Percentiles rank a stretch among this genome's conserved stretches.
phyloP scores from a whole-genome alignment of 2,888 invertebrate species.

The Notodonta dromedarius region DNA sequence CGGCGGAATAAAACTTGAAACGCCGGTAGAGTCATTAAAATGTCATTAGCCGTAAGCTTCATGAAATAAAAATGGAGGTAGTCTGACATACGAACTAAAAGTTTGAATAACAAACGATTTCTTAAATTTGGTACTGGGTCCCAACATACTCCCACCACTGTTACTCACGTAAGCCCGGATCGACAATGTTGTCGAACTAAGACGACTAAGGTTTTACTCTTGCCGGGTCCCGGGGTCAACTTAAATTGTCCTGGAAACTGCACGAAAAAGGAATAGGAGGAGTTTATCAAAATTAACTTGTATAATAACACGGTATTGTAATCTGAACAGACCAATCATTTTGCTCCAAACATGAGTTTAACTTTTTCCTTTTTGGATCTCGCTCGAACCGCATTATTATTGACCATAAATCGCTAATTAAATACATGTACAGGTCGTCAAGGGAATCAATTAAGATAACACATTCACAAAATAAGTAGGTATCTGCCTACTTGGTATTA shows the following conservation, averaged over 20 bases:
- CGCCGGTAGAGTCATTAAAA: constrained; percentile 50
- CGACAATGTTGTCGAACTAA: too few species aligned
- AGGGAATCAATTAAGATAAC: not conserved
- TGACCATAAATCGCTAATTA: not conserved
- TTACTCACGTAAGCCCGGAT: too few species aligned
- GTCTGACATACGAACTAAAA: constrained; percentile 29
- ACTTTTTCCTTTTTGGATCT: not conserved
- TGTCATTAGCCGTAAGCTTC: constrained; percentile 47
- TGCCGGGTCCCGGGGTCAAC: too few species aligned
- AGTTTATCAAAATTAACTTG: too few species aligned
- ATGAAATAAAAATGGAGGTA: constrained; percentile 38
- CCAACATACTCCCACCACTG: too few species aligned
- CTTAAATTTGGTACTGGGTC: not conserved
- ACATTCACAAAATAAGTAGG: too few species aligned
- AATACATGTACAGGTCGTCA: not conserved
- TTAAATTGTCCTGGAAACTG: too few species aligned
- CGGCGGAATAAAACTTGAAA: constrained; percentile 41
- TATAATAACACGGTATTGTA: too few species aligned
- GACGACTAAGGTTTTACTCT: too few species aligned
- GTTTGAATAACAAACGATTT: not conserved
- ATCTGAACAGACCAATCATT: too few species aligned
- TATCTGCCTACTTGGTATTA: not conserved
- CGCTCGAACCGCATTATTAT: not conserved
- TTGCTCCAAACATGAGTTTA: not conserved
- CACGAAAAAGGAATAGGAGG: too few species aligned